These are phyloP conservation scores for Thalassoma bifasciatum DNA, from an alignment of 2,113 vertebrate species.

Conservation along the genomic window DNA sequence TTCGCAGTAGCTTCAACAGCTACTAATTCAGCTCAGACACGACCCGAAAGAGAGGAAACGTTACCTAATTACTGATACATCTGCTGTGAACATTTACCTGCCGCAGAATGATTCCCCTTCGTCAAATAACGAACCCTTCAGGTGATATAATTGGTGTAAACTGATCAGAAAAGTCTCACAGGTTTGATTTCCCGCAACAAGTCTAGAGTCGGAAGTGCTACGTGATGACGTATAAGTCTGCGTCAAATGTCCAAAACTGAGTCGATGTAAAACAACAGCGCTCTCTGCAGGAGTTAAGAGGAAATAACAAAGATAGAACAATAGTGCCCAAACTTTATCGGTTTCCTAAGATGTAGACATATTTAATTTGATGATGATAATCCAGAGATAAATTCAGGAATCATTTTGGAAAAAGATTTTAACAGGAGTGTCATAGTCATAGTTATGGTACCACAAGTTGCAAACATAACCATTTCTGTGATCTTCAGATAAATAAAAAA, in stretches of 20 bases:
- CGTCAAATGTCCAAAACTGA: background rate
- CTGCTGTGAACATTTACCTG: slow-evolving; percentile 23
- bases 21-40: background rate
- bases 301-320: background rate
- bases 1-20: slow-evolving; percentile 15
- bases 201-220: slow-evolving; percentile 6
- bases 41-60: background rate
- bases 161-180: background rate
- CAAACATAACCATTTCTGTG: no score
- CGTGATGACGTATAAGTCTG: slow-evolving; percentile 40
- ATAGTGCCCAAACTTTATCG: no score
- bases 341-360: no score
- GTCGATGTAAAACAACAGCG: background rate
- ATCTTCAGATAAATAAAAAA: no score
- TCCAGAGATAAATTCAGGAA: no score
- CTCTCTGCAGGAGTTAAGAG: slow-evolving; percentile 8
- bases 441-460: no score
- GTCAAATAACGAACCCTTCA: background rate
- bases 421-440: no score
- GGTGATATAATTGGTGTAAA: background rate
- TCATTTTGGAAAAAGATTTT: no score
- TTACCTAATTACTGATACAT: accelerated
- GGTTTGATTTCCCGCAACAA: slow-evolving; percentile 9
- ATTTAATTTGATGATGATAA: no score
- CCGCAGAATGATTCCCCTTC: background rate